phyloP scores from a whole-genome alignment of 2,113 vertebrate genomes.

The Chaenocephalus aceratus region DNA sequence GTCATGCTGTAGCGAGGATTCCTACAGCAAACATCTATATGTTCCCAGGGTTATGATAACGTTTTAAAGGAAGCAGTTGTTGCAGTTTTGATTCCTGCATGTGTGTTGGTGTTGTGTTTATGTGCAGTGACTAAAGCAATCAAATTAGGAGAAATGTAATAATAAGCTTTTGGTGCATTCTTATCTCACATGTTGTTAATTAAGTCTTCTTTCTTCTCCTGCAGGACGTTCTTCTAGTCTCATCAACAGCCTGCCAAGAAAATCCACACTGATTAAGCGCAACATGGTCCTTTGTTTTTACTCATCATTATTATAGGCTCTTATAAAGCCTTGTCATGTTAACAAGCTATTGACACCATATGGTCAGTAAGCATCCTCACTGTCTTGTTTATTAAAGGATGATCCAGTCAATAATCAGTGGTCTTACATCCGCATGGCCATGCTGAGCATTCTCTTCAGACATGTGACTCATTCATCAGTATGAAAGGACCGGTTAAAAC shows the following conservation, averaged over 20 bases:
- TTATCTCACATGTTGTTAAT: background rate
- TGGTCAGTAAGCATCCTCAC: background rate
- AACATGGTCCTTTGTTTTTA: conserved; percentile 1
- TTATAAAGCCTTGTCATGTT: background rate
- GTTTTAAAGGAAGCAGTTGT: background rate
- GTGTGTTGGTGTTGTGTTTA: conserved; percentile 43
- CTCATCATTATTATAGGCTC: rapidly evolving
- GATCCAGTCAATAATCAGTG: conserved; percentile 1
- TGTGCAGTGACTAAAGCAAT: conserved; percentile 46
- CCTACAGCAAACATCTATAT: background rate
- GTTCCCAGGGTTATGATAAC: background rate
- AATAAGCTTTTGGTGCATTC: background rate
- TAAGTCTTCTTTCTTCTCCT: conserved; percentile 37
- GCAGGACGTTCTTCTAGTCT: conserved; percentile 81
- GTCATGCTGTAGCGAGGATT: conserved; percentile 11
- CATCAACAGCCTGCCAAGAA: conserved; percentile 51
- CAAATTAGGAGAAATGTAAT: background rate
- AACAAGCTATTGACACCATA: background rate
- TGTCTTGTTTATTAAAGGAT: conserved; percentile 4
- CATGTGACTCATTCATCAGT: background rate
- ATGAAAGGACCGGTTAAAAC: background rate
- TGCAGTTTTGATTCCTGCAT: conserved; percentile 29
- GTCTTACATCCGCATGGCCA: background rate
- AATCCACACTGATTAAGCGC: background rate
- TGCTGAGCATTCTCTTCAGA: background rate